phyloP scores from a whole-genome alignment of 92 coral and sea anemone genomes.

The Heteractis magnifica region DNA sequence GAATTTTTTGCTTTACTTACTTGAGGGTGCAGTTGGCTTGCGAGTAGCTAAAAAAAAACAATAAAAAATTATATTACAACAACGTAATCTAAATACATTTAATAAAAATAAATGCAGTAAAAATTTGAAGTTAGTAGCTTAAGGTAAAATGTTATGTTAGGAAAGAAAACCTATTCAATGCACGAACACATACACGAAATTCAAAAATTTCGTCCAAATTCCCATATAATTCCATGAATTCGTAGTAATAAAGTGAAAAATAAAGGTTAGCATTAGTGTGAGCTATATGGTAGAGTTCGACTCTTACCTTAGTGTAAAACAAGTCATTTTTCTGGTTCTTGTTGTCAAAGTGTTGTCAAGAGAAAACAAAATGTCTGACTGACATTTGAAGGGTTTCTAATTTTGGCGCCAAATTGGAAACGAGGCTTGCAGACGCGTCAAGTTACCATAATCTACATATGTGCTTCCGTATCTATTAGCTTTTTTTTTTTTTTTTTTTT shows the following conservation, averaged over 20 bases:
- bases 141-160: not conserved
- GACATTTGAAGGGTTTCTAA: not conserved
- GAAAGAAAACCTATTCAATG: not conserved
- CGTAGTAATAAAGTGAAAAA: not conserved
- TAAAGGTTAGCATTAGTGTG: not conserved
- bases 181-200: not conserved
- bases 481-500: not conserved
- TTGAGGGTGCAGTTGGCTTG: conserved; percentile 61
- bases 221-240: not conserved
- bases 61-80: not conserved
- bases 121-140: not conserved
- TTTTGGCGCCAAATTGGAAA: conserved; percentile 4
- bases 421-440: conserved; percentile 8
- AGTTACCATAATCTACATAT: not conserved
- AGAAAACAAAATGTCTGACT: conserved; percentile 2
- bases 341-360: not conserved
- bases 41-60: conserved; percentile 40
- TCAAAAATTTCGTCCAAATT: not conserved
- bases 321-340: not conserved
- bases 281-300: not conserved
- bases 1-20: conserved; percentile 31
- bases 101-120: not conserved
- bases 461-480: not conserved
- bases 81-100: not conserved
- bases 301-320: not conserved